A percentile compares a stretch with the other conserved stretches of the same genome.
Evolutionary conservation across 2,113 vertebrate genomes (phyloP).

Genomic region (Rostratula benghalensis): DNA sequence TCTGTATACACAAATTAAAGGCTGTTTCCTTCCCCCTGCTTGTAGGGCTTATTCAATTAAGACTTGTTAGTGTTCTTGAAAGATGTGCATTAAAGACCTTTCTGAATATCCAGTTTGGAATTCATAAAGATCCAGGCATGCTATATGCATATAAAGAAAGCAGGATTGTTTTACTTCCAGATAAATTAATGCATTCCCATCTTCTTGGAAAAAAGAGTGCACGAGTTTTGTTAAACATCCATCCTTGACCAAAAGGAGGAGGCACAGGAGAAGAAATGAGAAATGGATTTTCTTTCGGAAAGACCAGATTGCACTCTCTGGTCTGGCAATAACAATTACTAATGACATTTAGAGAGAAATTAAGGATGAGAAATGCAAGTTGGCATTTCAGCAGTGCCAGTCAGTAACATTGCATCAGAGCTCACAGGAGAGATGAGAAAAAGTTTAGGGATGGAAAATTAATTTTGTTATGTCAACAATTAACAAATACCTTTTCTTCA

Average conservation of each 20-base stretch:
- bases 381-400: conserved; percentile 77
- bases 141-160: background rate
- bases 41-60: background rate
- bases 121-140: background rate
- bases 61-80: background rate
- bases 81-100: background rate
- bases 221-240: background rate
- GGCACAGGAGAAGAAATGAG: conserved; percentile 36
- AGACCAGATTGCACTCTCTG: conserved; percentile 60
- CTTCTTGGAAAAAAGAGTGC: background rate
- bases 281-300: conserved; percentile 49
- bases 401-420: conserved; percentile 62
- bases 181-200: background rate
- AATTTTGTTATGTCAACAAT: conserved; percentile 77
- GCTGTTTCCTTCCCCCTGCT: background rate
- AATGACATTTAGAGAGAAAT: conserved; percentile 83
- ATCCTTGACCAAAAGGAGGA: conserved; percentile 27
- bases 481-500: conserved; percentile 35
- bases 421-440: conserved; percentile 56
- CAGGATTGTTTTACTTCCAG: background rate
- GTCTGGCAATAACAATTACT: conserved; percentile 79
- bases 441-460: conserved; percentile 70
- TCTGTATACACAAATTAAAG: background rate
- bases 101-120: background rate
- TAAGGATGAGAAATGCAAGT: conserved; percentile 80